phyloP scores from a whole-genome alignment of 2,888 invertebrate species.

The Amiota minor region DNA sequence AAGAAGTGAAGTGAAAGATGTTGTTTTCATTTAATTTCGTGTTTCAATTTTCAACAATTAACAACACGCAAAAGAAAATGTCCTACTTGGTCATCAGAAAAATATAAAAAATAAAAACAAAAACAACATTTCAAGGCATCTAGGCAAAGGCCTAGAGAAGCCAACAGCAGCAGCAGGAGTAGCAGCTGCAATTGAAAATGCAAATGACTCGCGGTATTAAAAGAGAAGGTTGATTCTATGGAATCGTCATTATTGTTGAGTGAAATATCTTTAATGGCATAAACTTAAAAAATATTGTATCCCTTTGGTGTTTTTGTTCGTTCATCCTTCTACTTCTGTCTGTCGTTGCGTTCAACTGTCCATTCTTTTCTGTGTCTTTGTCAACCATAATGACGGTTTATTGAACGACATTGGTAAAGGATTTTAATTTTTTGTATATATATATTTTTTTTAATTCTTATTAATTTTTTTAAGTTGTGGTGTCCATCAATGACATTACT shows the following conservation, averaged over 20 bases:
- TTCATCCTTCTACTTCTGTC: not conserved
- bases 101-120: not conserved
- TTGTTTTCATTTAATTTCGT: slow-evolving; percentile 67
- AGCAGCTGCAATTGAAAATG: slow-evolving; percentile 45
- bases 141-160: not conserved
- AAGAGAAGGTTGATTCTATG: slow-evolving; percentile 1
- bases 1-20: slow-evolving; percentile 24
- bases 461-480: too few species aligned
- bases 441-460: slow-evolving; percentile 23
- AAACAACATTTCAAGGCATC: not conserved
- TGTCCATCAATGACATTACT: too few species aligned
- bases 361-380: too few species aligned
- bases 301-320: too few species aligned
- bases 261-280: too few species aligned
- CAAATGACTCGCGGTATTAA: slow-evolving; percentile 23
- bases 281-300: not conserved
- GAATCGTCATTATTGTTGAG: too few species aligned
- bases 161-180: slow-evolving; percentile 41
- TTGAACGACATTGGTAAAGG: too few species aligned
- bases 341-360: too few species aligned
- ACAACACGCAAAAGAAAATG: slow-evolving; percentile 47
- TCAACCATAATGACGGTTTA: too few species aligned
- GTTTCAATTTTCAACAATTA: slow-evolving; percentile 65
- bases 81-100: not conserved
- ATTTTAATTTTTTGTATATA: not conserved